Conservation (phyloP, 2,888 invertebrate species). For the Pinctada fucata region DNA sequence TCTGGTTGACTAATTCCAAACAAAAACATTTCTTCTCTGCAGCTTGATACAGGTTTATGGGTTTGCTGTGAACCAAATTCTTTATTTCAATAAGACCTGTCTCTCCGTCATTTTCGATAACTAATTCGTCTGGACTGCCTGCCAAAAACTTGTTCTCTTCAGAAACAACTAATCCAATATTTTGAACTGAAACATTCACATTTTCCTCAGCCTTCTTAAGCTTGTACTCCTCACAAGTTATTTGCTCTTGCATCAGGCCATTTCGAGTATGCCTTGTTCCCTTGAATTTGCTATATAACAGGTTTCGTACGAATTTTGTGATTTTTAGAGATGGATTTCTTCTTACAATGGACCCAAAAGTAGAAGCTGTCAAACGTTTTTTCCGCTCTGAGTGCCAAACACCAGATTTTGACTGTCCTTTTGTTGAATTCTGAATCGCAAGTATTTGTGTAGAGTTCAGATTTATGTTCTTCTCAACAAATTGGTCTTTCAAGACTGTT, state of each 20-base stretch:
- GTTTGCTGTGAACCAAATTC: not conserved
- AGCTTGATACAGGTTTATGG: conserved; percentile 5
- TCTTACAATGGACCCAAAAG: not conserved
- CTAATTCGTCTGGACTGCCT: not conserved
- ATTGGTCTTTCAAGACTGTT: not conserved
- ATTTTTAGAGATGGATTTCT: not conserved
- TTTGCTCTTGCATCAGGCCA: not conserved
- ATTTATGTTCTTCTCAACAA: conserved; percentile 3
- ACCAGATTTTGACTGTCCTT: not conserved
- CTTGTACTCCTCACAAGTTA: conserved; percentile 1
- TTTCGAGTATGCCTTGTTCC: conserved; percentile 2
- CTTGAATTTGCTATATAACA: conserved; percentile 2
- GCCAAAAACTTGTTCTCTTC: conserved; percentile 7
- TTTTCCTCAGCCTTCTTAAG: conserved; percentile 4
- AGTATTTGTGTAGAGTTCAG: not conserved
- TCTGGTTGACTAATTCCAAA: not conserved
- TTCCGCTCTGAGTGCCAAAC: conserved; percentile 8
- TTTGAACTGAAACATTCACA: not conserved
- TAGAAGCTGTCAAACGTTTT: conserved; percentile 4
- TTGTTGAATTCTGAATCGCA: not conserved
- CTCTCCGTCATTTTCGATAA: not conserved
- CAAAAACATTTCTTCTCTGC: not conserved
- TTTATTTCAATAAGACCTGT: not conserved
- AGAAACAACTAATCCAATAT: not conserved
- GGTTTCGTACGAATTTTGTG: conserved; percentile 1